These are phyloP conservation scores for Leptosomus discolor DNA, from an alignment of 2,113 vertebrate genomes.

Conservation along the genomic window DNA sequence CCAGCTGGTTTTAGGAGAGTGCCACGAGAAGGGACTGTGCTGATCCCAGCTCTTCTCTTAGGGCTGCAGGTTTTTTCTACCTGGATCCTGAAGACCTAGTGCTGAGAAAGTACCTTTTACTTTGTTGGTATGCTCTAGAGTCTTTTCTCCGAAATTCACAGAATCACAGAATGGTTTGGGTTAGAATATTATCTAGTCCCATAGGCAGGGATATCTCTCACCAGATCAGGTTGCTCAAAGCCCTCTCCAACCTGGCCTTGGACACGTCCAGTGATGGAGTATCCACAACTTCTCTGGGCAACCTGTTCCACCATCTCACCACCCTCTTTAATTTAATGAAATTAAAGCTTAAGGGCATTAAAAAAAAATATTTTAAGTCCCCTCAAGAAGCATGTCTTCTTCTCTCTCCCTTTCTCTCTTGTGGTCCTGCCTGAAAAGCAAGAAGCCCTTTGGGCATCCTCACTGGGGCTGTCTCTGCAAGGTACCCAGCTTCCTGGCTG, in stretches of 20 bases:
- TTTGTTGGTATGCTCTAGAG: background rate
- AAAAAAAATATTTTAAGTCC: background rate
- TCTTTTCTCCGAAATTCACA: background rate
- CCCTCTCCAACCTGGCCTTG: background rate
- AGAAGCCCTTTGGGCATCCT: background rate
- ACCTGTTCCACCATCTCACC: background rate
- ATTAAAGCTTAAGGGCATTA: background rate
- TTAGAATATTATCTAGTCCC: background rate
- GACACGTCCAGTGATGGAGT: background rate
- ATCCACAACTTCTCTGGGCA: background rate
- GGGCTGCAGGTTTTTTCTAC: background rate
- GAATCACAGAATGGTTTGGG: background rate
- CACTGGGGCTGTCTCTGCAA: background rate
- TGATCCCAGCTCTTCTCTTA: background rate
- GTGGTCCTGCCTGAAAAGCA: background rate
- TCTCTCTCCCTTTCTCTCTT: background rate
- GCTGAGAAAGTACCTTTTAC: background rate
- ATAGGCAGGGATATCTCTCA: background rate
- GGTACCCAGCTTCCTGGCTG: accelerated
- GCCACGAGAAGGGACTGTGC: background rate
- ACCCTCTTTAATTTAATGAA: background rate
- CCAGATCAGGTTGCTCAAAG: background rate
- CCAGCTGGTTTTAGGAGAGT: background rate
- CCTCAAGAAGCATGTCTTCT: background rate
- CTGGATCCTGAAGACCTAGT: background rate